These are phyloP conservation scores for Melanotaenia maccullochi DNA, from an alignment of 2,797 vertebrate species.

Conservation along the genomic window DNA sequence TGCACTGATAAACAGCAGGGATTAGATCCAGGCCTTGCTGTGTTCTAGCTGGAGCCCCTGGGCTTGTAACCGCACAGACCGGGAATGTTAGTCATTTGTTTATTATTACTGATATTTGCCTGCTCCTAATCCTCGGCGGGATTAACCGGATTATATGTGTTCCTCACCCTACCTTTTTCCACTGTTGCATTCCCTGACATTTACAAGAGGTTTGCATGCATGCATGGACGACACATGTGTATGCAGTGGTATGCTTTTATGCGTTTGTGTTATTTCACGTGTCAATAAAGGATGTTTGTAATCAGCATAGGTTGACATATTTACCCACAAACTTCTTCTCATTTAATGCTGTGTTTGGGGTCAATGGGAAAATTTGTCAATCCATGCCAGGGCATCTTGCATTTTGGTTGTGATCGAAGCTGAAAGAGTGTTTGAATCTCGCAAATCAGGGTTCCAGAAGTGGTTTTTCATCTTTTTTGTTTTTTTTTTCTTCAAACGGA, in stretches of 20 bases:
- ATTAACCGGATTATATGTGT: slow-evolving; percentile 66
- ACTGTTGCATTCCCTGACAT: slow-evolving; percentile 46
- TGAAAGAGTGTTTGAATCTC: slow-evolving; percentile 38
- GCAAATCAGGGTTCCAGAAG: slow-evolving; percentile 33
- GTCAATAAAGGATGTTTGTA: slow-evolving; percentile 59
- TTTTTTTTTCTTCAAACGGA: slow-evolving; percentile 29
- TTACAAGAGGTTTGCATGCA: slow-evolving; percentile 37
- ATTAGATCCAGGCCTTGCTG: slow-evolving; percentile 81
- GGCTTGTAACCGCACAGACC: slow-evolving; percentile 60
- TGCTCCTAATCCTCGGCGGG: slow-evolving; percentile 68
- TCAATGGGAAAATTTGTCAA: slow-evolving; percentile 51
- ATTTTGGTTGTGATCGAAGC: slow-evolving; percentile 30
- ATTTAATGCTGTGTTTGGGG: slow-evolving; percentile 44
- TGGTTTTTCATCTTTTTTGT: slow-evolving; percentile 33
- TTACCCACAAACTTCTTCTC: slow-evolving; percentile 42
- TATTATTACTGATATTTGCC: slow-evolving; percentile 73
- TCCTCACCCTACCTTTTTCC: slow-evolving; percentile 70
- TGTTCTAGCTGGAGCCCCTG: slow-evolving; percentile 61
- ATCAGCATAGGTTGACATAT: slow-evolving; percentile 57
- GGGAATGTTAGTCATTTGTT: slow-evolving; percentile 79
- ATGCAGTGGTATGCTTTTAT: slow-evolving; percentile 4
- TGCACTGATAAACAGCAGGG: slow-evolving; percentile 76
- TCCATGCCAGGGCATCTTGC: slow-evolving; percentile 42
- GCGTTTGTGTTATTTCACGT: slow-evolving; percentile 29
- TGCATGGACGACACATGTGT: not conserved